Evolutionary conservation across 2,797 vertebrate genomes (phyloP), one percentile per base, ranked within the genome.

Genomic region (Antennarius maculatus): DNA sequence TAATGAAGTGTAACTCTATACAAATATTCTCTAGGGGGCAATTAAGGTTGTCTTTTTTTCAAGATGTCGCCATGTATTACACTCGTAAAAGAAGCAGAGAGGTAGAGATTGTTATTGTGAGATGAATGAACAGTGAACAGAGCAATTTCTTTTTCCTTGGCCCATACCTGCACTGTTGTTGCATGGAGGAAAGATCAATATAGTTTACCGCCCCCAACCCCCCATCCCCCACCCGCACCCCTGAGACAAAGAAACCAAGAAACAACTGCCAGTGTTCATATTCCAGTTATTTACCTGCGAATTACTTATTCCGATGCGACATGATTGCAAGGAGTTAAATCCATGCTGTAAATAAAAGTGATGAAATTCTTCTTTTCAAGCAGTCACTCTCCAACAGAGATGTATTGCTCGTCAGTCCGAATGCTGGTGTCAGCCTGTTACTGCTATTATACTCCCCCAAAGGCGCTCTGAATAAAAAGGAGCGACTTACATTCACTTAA

Each of bases 321-420:
- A 28, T 81, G 77, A 80, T 74, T 77, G 77, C 63, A 69, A 78
- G 7, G 28, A 54, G 69, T 28, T 64, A 67, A 84, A 81, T 64
- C 28, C 59, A 61, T 53, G 50, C 37, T 69, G 60, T 71, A 70
- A 81, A 74, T 55, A 74, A 66, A 79, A 34, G 79, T 49, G 42
- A 18, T 59, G 47, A 69, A 76, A 54, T 66, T 17, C 13, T 54
- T 61, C 59, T 69, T 23, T 65, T 48, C 63, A 52, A 42, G 60
- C 52, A 63, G 56, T 63, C 58, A 50, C 50, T n/a, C 47, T 54
- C 59, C 66, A 43, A 66, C 61, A 50, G 50, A 76, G 57, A 69
- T 50, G 37, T 48, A 77, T 62, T 69, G 56, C 42, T 43, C 4
- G 42, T 46, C 16, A 34, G 56, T 68, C 49, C 55, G 56, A 66